These are phyloP conservation scores for Syngnathus rostellatus DNA, from an alignment of 2,797 vertebrate species.

Conservation along the genomic window DNA sequence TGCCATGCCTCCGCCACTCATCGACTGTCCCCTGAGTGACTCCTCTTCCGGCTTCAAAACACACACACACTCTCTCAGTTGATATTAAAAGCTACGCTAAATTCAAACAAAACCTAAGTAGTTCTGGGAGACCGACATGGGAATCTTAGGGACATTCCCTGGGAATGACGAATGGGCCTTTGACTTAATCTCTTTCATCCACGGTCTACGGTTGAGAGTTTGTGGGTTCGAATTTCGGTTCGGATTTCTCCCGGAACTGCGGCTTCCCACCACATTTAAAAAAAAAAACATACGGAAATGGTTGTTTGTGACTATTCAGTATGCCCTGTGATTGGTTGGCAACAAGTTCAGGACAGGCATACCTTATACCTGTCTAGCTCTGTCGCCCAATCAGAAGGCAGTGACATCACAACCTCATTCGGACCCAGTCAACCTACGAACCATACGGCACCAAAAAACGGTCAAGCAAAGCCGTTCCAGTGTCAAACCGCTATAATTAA, in stretches of 20 bases:
- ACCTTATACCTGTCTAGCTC: no score
- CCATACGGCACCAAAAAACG: no score
- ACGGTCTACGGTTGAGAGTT: neutral
- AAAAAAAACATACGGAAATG: no score
- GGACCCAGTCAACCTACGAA: no score
- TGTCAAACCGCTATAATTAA: neutral
- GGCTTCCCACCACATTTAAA: no score
- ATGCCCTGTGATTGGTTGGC: no score
- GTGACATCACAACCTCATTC: no score
- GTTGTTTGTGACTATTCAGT: no score
- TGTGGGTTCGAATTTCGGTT: neutral
- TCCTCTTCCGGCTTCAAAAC: slow-evolving; percentile 18
- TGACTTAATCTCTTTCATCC: neutral
- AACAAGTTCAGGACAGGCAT: no score
- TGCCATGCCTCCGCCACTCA: slow-evolving; percentile 56
- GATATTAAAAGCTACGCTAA: slow-evolving; percentile 39
- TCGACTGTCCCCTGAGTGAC: slow-evolving; percentile 33
- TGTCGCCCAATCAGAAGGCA: no score
- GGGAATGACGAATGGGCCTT: no score
- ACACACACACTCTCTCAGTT: slow-evolving; percentile 28
- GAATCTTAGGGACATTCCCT: slow-evolving; percentile 29
- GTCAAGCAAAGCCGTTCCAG: neutral
- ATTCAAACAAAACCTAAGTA: slow-evolving; percentile 36
- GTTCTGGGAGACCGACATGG: slow-evolving; percentile 28
- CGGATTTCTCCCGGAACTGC: no score